phyloP scores from a whole-genome alignment of 2,797 vertebrate species.

The Galaxias olidus region DNA sequence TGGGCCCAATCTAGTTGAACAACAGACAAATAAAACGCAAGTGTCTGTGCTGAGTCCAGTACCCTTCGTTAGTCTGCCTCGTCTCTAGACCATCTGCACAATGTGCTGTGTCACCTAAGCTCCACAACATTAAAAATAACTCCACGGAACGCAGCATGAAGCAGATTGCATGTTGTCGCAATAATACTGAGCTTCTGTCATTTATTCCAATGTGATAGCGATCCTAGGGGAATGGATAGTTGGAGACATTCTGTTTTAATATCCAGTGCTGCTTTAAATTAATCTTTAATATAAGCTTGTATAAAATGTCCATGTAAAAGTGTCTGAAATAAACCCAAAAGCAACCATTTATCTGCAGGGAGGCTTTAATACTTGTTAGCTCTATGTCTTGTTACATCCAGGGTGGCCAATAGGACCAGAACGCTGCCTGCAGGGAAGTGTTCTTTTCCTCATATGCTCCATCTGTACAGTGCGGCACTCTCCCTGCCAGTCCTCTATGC shows the following conservation, averaged over 20 bases:
- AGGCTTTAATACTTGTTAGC: too few species aligned
- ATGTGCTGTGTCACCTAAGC: constrained; percentile 44
- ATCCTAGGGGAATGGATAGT: background rate
- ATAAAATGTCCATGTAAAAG: background rate
- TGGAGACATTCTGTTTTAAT: background rate
- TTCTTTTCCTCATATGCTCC: constrained; percentile 70
- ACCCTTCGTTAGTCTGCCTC: constrained; percentile 32
- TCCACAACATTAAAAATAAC: background rate
- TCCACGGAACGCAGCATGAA: background rate
- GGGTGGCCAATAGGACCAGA: constrained; percentile 47
- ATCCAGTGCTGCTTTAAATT: too few species aligned
- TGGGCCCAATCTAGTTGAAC: constrained; percentile 43
- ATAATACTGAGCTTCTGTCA: background rate
- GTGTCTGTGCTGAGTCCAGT: constrained; percentile 42
- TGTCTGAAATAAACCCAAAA: background rate
- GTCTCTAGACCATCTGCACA: constrained; percentile 26
- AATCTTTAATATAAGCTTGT: too few species aligned
- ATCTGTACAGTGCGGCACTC: constrained; percentile 69
- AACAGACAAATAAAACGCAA: constrained; percentile 48
- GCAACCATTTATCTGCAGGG: too few species aligned
- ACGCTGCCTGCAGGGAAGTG: constrained; percentile 69
- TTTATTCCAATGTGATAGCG: background rate
- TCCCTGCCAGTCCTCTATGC: constrained; percentile 47
- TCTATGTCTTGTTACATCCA: too few species aligned
- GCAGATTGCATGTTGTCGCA: background rate